Evolutionary conservation across 2,888 invertebrate species (phyloP), one percentile per base, ranked within the genome.

Genomic region (Trisateles emortualis): DNA sequence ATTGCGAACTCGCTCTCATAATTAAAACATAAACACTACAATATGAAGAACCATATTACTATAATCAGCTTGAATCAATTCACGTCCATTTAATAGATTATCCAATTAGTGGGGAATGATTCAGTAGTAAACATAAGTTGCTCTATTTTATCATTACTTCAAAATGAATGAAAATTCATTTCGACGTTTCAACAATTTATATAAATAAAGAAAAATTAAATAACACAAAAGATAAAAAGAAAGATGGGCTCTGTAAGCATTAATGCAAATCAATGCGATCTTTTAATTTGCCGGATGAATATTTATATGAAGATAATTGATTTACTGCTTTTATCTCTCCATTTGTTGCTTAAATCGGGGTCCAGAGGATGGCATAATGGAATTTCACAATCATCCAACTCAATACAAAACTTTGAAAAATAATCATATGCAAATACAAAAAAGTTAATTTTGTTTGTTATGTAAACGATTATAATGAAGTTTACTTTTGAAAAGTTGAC

Each of bases 401-500:
- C 11, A 35, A 38, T 52, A 61, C 36, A 39, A 51, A 61, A 17
- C 45, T 42, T 55, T 35, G 33, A 38, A 62, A 48, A 46, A 51
- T 17, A 48, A 41, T 50, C 9, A 43, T 42, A 26, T 36, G 43
- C 43, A 35, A 33, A 57, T 57, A 60, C 53, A 59, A 49, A 43
- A 53, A 52, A 38, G 46, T 38, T 47, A 44, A 58, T 53, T 65
- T 72, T 66, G 47, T n/a, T n/a, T n/a, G n/a, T n/a, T n/a, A n/a
- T n/a, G n/a, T n/a, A n/a, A n/a, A n/a, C 57, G 64, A 62, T 64
- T 70, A 62, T 57, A 60, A 72, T 65, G 46, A 60, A 50, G 14
- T 42, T 71, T 68, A 61, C 66, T 62, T 77, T 74, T 60, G 66
- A 73, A 69, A 74, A 74, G 59, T 74, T 74, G 74, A 75, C 65